These are phyloP conservation scores for Macrostomum lignano DNA, from an alignment of 1,140 invertebrate genomes.

Conservation along the genomic window DNA sequence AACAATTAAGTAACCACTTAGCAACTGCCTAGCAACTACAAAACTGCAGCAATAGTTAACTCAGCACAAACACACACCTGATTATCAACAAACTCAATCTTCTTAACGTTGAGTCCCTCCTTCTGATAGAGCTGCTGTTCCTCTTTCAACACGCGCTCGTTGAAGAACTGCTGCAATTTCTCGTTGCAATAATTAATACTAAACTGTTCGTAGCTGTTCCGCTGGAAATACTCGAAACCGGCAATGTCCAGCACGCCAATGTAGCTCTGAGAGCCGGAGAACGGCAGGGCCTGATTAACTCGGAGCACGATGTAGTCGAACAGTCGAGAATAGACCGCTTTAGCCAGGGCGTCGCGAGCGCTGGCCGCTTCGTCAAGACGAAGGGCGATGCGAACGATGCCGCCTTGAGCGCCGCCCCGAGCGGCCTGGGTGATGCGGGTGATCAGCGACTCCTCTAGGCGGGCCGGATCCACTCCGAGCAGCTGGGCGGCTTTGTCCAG, in stretches of 20 bases:
- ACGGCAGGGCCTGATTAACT: constrained; percentile 68
- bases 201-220: constrained; percentile 61
- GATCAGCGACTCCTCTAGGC: constrained; percentile 51
- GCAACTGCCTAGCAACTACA: too few species aligned
- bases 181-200: constrained; percentile 98
- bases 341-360: constrained; percentile 77
- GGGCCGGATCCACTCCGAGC: constrained; percentile 50
- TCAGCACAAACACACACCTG: constrained; percentile 77
- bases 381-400: constrained; percentile 34
- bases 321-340: constrained; percentile 68
- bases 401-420: constrained; percentile 66
- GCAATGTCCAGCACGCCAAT: constrained; percentile 91
- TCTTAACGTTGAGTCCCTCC: constrained; percentile 66
- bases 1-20: too few species aligned
- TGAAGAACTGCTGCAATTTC: constrained; percentile 88
- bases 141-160: constrained; percentile 27
- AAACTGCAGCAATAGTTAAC: too few species aligned
- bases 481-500: constrained; percentile 41
- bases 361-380: constrained; percentile 50
- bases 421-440: constrained; percentile 78
- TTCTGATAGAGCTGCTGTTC: constrained; percentile 74
- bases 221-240: constrained; percentile 82
- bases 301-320: constrained; percentile 70
- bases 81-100: constrained; percentile 78
- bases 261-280: constrained; percentile 39